phyloP scores from a whole-genome alignment of 2,113 vertebrate species.

The Seriola rivoliana region DNA sequence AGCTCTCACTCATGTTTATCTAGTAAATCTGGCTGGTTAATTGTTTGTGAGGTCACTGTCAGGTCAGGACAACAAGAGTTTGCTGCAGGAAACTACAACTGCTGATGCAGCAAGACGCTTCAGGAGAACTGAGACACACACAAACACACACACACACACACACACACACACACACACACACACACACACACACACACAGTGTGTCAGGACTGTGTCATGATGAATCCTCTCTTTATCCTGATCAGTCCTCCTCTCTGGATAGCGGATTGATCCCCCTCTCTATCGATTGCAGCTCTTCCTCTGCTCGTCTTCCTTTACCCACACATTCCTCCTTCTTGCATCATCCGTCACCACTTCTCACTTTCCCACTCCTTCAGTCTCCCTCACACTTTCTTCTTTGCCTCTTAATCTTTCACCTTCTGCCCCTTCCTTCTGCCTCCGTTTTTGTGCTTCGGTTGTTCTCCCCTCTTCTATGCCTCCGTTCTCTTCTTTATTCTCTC shows the following conservation, averaged over 20 bases:
- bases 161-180: no score
- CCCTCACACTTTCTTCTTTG: neutral
- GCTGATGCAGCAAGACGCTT: conserved; percentile 14
- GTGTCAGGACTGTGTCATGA: conserved; percentile 45
- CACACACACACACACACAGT: neutral
- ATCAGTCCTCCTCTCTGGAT: conserved; percentile 62
- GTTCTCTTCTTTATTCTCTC: neutral
- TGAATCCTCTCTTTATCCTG: conserved; percentile 46
- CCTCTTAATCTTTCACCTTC: neutral
- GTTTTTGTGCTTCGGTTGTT: neutral
- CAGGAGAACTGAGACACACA: neutral
- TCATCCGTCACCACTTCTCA: conserved; percentile 36
- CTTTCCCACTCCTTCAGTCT: neutral
- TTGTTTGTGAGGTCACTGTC: conserved; percentile 42
- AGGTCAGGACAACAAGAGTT: conserved; percentile 45
- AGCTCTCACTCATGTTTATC: conserved; percentile 43
- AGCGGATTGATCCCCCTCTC: conserved; percentile 51
- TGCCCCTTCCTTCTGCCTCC: neutral
- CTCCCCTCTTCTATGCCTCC: neutral
- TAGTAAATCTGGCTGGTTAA: conserved; percentile 20
- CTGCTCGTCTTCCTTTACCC: conserved; percentile 37
- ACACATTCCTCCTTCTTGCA: conserved; percentile 38
- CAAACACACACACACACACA: no score
- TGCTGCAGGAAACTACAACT: conserved; percentile 19
- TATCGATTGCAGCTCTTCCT: conserved; percentile 49